A percentile compares a stretch with the other conserved stretches of the same genome.
These are phyloP conservation scores for Suncus etruscus DNA, from an alignment of 2,113 vertebrate species.

Conservation along the genomic window DNA sequence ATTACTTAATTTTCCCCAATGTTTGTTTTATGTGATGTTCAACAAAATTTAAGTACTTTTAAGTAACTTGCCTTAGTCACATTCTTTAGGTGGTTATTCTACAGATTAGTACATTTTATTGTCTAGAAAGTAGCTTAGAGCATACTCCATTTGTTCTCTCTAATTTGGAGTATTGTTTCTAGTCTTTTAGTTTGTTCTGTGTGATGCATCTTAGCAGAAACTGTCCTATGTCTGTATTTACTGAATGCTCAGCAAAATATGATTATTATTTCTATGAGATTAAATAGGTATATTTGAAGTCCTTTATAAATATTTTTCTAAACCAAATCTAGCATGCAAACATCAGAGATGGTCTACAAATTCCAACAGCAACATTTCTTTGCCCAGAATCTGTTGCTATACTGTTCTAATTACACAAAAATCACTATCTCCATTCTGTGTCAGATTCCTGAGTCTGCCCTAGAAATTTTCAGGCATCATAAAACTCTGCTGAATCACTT, in stretches of 20 bases:
- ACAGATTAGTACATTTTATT: slow-evolving; percentile 49
- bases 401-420: slow-evolving; percentile 2
- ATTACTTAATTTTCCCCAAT: neutral
- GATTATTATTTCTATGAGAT: neutral
- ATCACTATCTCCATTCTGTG: neutral
- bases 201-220: neutral
- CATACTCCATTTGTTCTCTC: slow-evolving; percentile 38
- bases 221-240: neutral
- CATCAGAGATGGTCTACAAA: neutral
- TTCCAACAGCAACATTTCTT: neutral
- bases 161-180: slow-evolving; percentile 39
- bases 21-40: slow-evolving; percentile 1
- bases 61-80: neutral
- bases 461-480: slow-evolving; percentile 41
- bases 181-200: neutral
- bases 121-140: slow-evolving; percentile 19
- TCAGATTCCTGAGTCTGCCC: neutral
- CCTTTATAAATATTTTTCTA: neutral
- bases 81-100: slow-evolving; percentile 58
- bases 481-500: slow-evolving; percentile 64
- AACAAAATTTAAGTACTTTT: slow-evolving; percentile 32
- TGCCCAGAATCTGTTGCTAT: neutral
- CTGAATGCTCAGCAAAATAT: neutral
- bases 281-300: neutral
- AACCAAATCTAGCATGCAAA: neutral